These are phyloP conservation scores for Gastrophryne carolinensis DNA, from an alignment of 2,797 vertebrate species.

Conservation along the genomic window DNA sequence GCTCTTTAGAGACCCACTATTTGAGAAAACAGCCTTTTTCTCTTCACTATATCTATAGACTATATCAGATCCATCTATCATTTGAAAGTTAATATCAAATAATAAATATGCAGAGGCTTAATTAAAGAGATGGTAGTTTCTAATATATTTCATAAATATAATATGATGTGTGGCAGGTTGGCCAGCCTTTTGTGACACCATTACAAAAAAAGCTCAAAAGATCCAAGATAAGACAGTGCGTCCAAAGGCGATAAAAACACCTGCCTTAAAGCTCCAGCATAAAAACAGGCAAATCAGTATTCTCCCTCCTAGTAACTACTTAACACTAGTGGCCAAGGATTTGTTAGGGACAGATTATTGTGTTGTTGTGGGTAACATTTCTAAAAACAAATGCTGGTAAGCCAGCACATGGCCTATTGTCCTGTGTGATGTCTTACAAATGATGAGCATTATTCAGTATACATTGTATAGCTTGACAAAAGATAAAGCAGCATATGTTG, in stretches of 20 bases:
- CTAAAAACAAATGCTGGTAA: background rate
- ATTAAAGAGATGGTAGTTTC: background rate
- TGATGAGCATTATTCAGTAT: background rate
- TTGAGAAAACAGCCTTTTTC: slow-evolving; percentile 16
- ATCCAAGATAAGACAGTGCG: slow-evolving; percentile 4
- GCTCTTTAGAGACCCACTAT: slow-evolving; percentile 28
- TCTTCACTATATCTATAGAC: background rate
- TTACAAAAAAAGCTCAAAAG: slow-evolving; percentile 5
- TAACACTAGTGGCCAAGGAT: background rate
- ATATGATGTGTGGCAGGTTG: background rate
- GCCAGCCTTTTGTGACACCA: slow-evolving; percentile 29
- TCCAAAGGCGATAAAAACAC: slow-evolving; percentile 20
- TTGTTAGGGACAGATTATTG: background rate
- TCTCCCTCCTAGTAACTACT: background rate
- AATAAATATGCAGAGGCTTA: background rate
- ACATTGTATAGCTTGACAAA: slow-evolving; percentile 9
- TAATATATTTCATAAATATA: background rate
- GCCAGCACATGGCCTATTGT: background rate
- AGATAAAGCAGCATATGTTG: slow-evolving; percentile 20
- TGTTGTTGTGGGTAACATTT: background rate
- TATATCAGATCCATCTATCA: background rate
- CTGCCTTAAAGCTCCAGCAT: background rate
- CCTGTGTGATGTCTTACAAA: background rate
- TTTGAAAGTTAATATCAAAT: background rate
- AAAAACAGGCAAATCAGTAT: background rate